phyloP scores from a whole-genome alignment of 1,140 invertebrate species.

The Cylas formicarius region DNA sequence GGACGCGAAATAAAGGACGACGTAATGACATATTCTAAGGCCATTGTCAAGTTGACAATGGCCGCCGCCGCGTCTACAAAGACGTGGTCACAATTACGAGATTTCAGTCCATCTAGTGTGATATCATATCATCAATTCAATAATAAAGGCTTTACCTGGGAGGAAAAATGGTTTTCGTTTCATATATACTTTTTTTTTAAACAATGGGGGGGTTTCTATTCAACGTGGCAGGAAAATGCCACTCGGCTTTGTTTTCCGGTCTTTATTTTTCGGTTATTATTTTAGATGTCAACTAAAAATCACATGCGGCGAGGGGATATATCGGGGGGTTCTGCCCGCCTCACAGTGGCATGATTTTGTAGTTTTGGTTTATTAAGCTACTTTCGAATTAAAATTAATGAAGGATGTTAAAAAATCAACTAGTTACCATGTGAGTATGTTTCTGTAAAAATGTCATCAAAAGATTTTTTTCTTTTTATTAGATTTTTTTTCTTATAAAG shows the following conservation, averaged over 20 bases:
- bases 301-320: no score
- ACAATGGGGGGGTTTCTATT: not conserved
- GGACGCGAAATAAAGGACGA: conserved; percentile 7
- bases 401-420: no score
- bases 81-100: not conserved
- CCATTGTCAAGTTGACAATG: conserved; percentile 15
- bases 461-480: no score
- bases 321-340: no score
- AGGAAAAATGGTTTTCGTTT: conserved; percentile 1
- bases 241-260: not conserved
- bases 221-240: not conserved
- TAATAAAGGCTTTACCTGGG: conserved; percentile 1
- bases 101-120: conserved; percentile 10
- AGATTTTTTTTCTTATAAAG: no score
- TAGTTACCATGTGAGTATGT: no score
- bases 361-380: no score
- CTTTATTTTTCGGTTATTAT: no score
- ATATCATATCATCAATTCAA: conserved; percentile 13
- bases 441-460: no score
- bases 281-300: no score
- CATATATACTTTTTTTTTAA: conserved; percentile 8
- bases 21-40: conserved; percentile 18
- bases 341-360: no score
- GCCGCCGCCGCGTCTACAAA: conserved; percentile 3
- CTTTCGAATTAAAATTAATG: no score